Evolutionary conservation across 2,888 invertebrate species (phyloP).

Genomic region (Tinea semifulvella): DNA sequence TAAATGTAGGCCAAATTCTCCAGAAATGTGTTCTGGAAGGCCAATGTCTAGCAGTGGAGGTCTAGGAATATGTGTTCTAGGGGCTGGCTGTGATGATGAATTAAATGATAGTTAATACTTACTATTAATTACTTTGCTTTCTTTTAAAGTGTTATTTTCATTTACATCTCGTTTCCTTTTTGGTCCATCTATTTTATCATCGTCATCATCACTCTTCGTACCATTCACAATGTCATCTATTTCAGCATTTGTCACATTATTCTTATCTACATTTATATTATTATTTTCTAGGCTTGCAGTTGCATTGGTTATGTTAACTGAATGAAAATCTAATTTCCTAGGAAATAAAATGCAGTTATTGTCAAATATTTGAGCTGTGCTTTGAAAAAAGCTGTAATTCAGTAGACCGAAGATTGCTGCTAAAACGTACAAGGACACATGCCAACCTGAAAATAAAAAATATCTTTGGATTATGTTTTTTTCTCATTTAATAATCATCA

Average conservation of each 20-base stretch:
- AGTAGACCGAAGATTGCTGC: constrained; percentile 45
- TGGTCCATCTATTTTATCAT: neutral
- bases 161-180: constrained; percentile 1
- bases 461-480: neutral
- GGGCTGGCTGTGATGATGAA: too few relatives aligned
- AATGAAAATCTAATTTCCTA: constrained; percentile 36
- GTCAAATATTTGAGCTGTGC: constrained; percentile 41
- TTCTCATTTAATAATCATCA: too few relatives aligned
- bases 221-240: neutral
- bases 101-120: too few relatives aligned
- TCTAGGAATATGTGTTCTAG: too few relatives aligned
- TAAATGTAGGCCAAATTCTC: too few relatives aligned
- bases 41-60: too few relatives aligned
- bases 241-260: constrained; percentile 18
- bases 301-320: constrained; percentile 26
- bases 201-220: neutral
- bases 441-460: constrained; percentile 42
- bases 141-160: neutral
- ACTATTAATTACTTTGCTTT: neutral
- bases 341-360: constrained; percentile 45
- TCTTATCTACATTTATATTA: constrained; percentile 21
- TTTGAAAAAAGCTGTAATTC: constrained; percentile 48
- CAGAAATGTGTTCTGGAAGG: too few relatives aligned
- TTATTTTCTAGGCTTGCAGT: constrained; percentile 13
- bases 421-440: constrained; percentile 38